Percentiles rank a stretch among this genome's conserved stretches.
These are phyloP conservation scores for Chloroclystis v-ata DNA, from an alignment of 2,888 invertebrate species.

Conservation along the genomic window DNA sequence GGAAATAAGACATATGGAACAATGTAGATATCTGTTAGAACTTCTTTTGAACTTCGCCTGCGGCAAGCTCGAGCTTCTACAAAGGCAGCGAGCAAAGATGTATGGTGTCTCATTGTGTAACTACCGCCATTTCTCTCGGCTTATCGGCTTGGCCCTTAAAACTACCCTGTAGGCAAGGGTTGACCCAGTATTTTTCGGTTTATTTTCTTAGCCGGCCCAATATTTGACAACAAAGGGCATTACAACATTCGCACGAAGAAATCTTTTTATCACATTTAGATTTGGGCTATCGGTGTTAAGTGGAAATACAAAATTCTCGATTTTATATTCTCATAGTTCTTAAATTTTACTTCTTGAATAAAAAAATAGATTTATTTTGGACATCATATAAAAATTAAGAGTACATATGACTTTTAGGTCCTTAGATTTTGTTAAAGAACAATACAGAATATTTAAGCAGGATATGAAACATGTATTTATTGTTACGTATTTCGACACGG, in stretches of 20 bases:
- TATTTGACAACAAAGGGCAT: conserved; percentile 37
- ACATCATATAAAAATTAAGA: no score
- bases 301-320: no score
- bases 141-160: conserved; percentile 35
- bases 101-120: conserved; percentile 22
- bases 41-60: not conserved
- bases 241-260: conserved; percentile 23
- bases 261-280: conserved; percentile 17
- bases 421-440: no score
- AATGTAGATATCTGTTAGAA: not conserved
- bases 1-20: not conserved
- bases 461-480: no score
- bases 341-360: no score
- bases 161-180: conserved; percentile 35
- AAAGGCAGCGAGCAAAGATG: conserved; percentile 8
- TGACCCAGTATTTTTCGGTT: conserved; percentile 29
- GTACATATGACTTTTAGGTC: no score
- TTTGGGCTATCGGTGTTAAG: not conserved
- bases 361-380: no score
- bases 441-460: no score
- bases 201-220: conserved; percentile 25
- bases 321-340: no score
- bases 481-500: no score
- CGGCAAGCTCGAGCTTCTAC: conserved; percentile 5
- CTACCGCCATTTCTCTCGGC: conserved; percentile 32